Conservation (phyloP, 1,140 invertebrate species). For the Drosophila grimshawi region DNA sequence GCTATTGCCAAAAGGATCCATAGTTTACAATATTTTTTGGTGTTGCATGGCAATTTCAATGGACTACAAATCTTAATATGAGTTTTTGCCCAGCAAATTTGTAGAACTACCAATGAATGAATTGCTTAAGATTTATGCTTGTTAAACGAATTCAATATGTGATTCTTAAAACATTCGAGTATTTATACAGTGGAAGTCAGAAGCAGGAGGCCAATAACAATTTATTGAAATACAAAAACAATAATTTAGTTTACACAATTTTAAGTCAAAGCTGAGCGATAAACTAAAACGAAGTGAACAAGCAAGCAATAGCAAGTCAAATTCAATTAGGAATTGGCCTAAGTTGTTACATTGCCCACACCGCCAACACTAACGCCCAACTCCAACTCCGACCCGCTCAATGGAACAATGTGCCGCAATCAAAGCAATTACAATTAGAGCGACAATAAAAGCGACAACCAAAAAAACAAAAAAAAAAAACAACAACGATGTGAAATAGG, state of each 20-base stretch:
- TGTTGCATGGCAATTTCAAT: too few species aligned
- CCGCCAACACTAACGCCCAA: neutral
- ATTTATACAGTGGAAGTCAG: too few species aligned
- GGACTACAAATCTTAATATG: too few species aligned
- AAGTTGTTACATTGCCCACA: constrained; percentile 6
- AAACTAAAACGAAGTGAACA: constrained; percentile 4
- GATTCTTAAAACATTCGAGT: too few species aligned
- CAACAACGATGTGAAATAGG: constrained; percentile 33
- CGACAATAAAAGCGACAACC: constrained; percentile 16
- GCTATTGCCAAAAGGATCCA: too few species aligned
- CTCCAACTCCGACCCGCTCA: neutral
- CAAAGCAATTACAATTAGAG: constrained; percentile 56
- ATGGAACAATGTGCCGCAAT: constrained; percentile 54
- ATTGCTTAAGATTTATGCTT: too few species aligned
- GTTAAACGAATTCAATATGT: too few species aligned
- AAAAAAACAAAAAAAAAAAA: too few species aligned
- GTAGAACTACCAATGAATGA: too few species aligned
- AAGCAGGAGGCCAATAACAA: neutral
- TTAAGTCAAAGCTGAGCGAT: constrained; percentile 9
- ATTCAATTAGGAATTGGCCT: constrained; percentile 44
- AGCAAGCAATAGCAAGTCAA: constrained; percentile 6
- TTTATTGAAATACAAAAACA: constrained; percentile 5
- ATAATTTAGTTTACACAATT: constrained; percentile 10
- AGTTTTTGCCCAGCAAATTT: too few species aligned
- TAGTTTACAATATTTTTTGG: too few species aligned